A percentile compares a stretch with the other conserved stretches of the same genome.
Conservation (phyloP, 2,797 vertebrate genomes). For the Calcarius lapponicus region DNA sequence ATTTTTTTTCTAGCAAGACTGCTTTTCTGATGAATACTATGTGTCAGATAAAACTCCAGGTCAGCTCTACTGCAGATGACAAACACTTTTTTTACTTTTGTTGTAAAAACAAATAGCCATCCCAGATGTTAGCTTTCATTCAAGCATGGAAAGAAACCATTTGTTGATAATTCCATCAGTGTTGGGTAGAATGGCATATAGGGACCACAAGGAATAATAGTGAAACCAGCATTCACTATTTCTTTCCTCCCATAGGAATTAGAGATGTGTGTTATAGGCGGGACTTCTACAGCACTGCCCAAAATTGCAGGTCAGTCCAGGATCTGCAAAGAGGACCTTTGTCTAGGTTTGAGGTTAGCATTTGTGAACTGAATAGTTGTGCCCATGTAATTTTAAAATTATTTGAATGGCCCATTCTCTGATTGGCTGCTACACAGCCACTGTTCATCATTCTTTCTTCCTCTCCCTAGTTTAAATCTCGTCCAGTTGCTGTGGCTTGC, state of each 20-base stretch:
- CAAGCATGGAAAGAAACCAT: not conserved
- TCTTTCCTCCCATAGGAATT: not conserved
- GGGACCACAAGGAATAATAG: not conserved
- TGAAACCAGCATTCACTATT: not conserved
- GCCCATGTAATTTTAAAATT: not conserved
- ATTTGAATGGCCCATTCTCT: not conserved
- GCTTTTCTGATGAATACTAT: not conserved
- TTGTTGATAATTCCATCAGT: not conserved
- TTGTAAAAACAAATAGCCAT: not conserved
- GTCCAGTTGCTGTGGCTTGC: not conserved
- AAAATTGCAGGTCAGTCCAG: not conserved
- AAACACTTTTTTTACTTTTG: not conserved
- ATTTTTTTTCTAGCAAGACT: not conserved
- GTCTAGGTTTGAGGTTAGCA: not conserved
- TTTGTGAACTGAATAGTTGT: not conserved
- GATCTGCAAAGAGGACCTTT: not conserved
- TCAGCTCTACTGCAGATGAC: not conserved
- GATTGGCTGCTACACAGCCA: not conserved
- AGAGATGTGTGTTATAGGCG: not conserved
- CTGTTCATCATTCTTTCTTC: not conserved
- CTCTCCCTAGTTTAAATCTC: not conserved
- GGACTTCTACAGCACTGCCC: not conserved
- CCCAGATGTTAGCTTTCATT: not conserved
- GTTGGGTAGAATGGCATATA: not conserved
- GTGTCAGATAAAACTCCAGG: not conserved